Conservation (phyloP, 2,888 invertebrate species). For the Thereva nobilitata region DNA sequence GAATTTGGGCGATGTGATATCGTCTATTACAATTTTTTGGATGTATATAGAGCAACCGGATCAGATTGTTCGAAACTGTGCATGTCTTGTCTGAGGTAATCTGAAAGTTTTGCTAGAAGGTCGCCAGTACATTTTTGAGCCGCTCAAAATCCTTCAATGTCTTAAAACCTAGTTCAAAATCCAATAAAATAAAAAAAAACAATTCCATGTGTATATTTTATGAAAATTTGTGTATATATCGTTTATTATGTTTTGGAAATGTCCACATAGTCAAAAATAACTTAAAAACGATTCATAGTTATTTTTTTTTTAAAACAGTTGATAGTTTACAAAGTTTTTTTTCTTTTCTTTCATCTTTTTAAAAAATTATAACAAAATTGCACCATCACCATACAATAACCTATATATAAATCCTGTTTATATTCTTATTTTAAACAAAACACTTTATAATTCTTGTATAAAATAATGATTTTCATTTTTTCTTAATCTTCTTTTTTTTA, state of each 20-base stretch:
- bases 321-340: slow-evolving; percentile 21
- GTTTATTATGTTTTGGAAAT: slow-evolving; percentile 6
- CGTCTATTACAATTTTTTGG: too few species aligned
- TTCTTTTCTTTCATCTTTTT: slow-evolving; percentile 16
- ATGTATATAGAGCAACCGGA: too few species aligned
- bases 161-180: too few species aligned
- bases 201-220: too few species aligned
- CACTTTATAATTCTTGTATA: slow-evolving; percentile 19
- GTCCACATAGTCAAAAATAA: slow-evolving; percentile 25
- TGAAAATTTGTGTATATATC: background rate
- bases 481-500: slow-evolving; percentile 16
- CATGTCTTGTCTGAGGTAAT: too few species aligned
- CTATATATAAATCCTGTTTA: slow-evolving; percentile 12
- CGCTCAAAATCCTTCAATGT: too few species aligned
- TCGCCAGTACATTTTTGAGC: too few species aligned
- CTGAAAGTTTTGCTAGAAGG: too few species aligned
- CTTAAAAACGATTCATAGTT: slow-evolving; percentile 25
- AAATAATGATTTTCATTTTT: background rate
- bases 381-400: slow-evolving; percentile 45
- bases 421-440: slow-evolving; percentile 18
- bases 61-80: too few species aligned
- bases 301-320: slow-evolving; percentile 19
- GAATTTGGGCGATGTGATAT: too few species aligned
- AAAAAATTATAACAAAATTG: slow-evolving; percentile 39
- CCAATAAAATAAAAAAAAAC: too few species aligned